Evolutionary conservation across 2,113 vertebrate genomes (phyloP), one percentile per base, ranked within the genome.

Genomic region (Anhinga rufa): DNA sequence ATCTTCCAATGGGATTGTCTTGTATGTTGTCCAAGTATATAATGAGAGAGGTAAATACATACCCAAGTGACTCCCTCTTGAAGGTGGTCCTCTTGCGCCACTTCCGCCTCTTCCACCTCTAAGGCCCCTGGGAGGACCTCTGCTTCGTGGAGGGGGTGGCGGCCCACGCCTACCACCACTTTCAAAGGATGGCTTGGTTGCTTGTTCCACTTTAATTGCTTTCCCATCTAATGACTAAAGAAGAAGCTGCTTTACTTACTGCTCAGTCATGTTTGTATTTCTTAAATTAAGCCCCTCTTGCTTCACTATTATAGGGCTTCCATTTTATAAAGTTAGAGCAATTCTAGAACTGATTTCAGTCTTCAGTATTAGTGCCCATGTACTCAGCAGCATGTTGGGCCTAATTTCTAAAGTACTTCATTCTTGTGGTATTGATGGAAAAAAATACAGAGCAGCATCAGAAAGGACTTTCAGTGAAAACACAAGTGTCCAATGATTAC

Each of bases 151-250:
- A 97, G 99, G 98, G 93, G 99, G 98, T 38, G 98, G 98, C 15
- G 98, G 99, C 58, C 99, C 99, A 81, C 99, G 99, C 46, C 99
- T 99, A 60, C 98, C 98, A 84, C 98, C 97, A 92, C 98, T 98
- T 97, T 99, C 99, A 98, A 99, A 99, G 91, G 99, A 98, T 91
- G 99, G 99, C 93, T 99, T 99, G 93, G 99, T 99, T 75, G 99
- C 99, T 98, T 99, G 99, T 96, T 99, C 99, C 88, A 99, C 99
- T 98, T 99, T 99, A 96, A 99, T 99, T 89, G 99, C 98, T 94
- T 99, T 99, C 70, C 99, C 99, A 98, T 99, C 99, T 93, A 99
- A 98, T 70, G 99, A 99, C 99, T 99, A 92, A 90, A 93, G 95
- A 86, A 95, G 86, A 92, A 96, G 90, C 96, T 94, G 94, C 90